Base-by-base conservation (phyloP, 1,140 invertebrate genomes). In the Nomia melanderi region DNA sequence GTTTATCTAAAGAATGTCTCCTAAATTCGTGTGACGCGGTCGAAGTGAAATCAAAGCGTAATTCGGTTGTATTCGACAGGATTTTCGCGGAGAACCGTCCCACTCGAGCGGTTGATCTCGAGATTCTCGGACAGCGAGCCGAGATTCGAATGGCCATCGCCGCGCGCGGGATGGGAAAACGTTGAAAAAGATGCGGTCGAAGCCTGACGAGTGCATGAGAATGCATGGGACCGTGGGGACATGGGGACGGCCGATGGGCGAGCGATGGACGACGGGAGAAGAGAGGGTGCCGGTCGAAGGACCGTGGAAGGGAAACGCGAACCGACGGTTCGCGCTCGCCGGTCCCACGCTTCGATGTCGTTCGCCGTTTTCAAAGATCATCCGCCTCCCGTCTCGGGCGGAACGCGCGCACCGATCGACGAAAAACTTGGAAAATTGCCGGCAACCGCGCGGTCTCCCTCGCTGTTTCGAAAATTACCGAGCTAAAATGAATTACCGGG, bases 171-270 rank as follows among this genome's bases (percentile, higher is more conserved):
- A 29, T 54, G 54, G 71, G 53, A 66, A 59, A 39, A 53, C 12
- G 41, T 74, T 27, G 62, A 53, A 77, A 78, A 57, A 86, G 72
- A 83, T 63, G 71, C 80, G 75, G 67, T 66, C 23, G 80, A 85
- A 87, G 80, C 84, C 86, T 69, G 41, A 71, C 78, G 73, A 79
- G 79, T 86, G 86, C 78, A 84, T 84, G 82, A 70, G 77, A 83
- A 82, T 83, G 54, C 41, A 20, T 17, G 6, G 39, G 54, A 63
- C 41, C 66, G 77, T 65, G 59, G 71, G 67, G 75, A 72, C n/a
- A n/a, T n/a, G n/a, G n/a, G n/a, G n/a, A n/a, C n/a, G n/a, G n/a
- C n/a, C n/a, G n/a, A n/a, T n/a, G n/a, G n/a, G n/a, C 41, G 47
- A 23, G 70, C 47, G 71, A 50, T 57, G 64, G 69, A 23, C 76